phyloP scores from a whole-genome alignment of 2,113 vertebrate genomes.

The Gorilla gorilla region DNA sequence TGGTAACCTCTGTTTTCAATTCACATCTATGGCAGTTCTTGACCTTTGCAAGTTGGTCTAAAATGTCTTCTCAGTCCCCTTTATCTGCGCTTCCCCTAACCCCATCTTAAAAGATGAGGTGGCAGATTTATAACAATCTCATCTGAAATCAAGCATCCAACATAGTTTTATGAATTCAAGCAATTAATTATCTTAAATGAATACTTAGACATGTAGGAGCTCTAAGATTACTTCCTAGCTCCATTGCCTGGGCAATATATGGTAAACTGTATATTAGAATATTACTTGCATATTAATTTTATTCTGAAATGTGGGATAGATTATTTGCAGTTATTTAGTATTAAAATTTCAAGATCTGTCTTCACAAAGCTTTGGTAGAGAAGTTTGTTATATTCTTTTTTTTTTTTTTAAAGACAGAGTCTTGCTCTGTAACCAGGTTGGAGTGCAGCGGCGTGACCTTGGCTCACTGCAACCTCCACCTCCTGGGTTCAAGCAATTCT shows the following conservation, averaged over 20 bases:
- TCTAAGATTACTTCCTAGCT: background rate
- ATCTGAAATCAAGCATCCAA: background rate
- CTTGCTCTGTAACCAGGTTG: too few species aligned
- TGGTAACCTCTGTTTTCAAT: background rate
- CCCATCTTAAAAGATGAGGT: background rate
- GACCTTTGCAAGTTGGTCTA: background rate
- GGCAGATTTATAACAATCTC: background rate
- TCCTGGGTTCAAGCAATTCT: too few species aligned
- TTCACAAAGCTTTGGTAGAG: background rate
- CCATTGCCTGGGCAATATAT: background rate
- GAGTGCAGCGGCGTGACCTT: rapidly evolving
- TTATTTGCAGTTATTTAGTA: background rate
- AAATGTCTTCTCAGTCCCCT: background rate
- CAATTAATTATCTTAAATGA: constrained; percentile 31
- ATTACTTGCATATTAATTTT: background rate
- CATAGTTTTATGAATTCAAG: constrained; percentile 15
- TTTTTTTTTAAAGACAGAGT: too few species aligned
- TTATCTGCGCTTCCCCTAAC: background rate
- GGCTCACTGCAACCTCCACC: too few species aligned
- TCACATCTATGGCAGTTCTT: background rate
- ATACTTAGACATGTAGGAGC: background rate
- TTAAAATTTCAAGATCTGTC: background rate
- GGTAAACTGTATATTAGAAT: background rate
- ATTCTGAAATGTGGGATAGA: background rate
- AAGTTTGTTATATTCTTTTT: background rate